These are phyloP conservation scores for Pseudomyrmex sp. DNA, from an alignment of 1,140 invertebrate genomes.

Conservation along the genomic window DNA sequence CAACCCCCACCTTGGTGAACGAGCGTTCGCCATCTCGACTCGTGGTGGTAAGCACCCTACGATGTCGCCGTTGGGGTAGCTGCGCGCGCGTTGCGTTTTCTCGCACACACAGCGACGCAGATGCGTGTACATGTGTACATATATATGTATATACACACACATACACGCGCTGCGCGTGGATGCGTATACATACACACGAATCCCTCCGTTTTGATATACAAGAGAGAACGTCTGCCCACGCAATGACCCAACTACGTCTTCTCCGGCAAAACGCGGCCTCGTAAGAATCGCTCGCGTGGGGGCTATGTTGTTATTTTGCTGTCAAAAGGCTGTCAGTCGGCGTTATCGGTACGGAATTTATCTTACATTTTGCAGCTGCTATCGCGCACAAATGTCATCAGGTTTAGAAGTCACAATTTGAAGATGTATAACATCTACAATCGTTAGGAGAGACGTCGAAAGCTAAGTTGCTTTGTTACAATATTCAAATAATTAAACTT, in stretches of 20 bases:
- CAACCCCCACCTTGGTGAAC: constrained; percentile 72
- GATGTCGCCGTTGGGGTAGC: constrained; percentile 12
- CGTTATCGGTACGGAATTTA: constrained; percentile 13
- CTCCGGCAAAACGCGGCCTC: constrained; percentile 2
- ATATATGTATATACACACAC: background rate
- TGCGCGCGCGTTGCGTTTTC: constrained; percentile 37
- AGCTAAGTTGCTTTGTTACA: too few species aligned
- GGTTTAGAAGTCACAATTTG: background rate
- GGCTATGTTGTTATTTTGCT: constrained; percentile 46
- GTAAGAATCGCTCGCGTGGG: constrained; percentile 13
- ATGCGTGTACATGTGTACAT: background rate
- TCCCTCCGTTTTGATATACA: background rate
- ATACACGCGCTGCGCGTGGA: background rate
- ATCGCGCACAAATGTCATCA: background rate
- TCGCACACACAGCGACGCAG: background rate
- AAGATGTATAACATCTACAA: background rate
- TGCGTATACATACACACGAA: background rate
- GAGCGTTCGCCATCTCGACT: constrained; percentile 54
- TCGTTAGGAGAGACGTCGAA: too few species aligned
- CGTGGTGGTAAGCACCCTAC: constrained; percentile 50
- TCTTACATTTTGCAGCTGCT: background rate
- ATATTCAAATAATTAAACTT: background rate
- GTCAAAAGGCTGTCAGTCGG: constrained; percentile 26
- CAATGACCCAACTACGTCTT: constrained; percentile 66
- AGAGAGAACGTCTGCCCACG: constrained; percentile 66